Evolutionary conservation across 2,797 vertebrate species (phyloP).

Genomic region (Neoniphon sammara): DNA sequence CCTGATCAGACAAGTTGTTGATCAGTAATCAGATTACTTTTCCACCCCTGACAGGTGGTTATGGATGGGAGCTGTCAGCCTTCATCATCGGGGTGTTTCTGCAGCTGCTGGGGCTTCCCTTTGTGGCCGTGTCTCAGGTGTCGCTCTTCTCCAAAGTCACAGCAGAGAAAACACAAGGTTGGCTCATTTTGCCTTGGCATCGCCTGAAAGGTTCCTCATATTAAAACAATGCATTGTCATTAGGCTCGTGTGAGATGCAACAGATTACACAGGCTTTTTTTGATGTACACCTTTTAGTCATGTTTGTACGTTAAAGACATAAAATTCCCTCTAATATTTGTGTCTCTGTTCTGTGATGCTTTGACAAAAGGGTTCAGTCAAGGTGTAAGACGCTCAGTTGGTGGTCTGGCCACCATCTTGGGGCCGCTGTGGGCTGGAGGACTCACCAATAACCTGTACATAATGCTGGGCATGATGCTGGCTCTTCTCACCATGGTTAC

Average conservation of each 20-base stretch:
- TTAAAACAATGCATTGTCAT: slow-evolving; percentile 38
- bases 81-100: slow-evolving; percentile 88
- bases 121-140: slow-evolving; percentile 89
- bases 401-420: slow-evolving; percentile 88
- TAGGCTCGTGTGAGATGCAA: slow-evolving; percentile 17
- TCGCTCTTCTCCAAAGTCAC: slow-evolving; percentile 91
- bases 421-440: slow-evolving; percentile 89
- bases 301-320: slow-evolving; percentile 15
- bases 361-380: slow-evolving; percentile 84
- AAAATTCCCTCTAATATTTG: slow-evolving; percentile 12
- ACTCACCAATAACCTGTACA: slow-evolving; percentile 83
- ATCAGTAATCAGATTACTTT: slow-evolving; percentile 22
- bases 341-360: slow-evolving; percentile 12
- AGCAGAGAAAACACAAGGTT: slow-evolving; percentile 88
- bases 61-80: slow-evolving; percentile 80
- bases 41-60: slow-evolving; percentile 78
- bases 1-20: not conserved
- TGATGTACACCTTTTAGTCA: not conserved
- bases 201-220: slow-evolving; percentile 1
- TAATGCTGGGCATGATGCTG: slow-evolving; percentile 89
- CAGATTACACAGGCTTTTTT: not conserved
- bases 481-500: slow-evolving; percentile 83
- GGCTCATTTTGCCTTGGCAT: slow-evolving; percentile 43
- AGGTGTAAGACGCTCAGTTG: slow-evolving; percentile 87
- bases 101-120: slow-evolving; percentile 89